A percentile compares a stretch with the other conserved stretches of the same genome.
Evolutionary conservation across 1,140 invertebrate genomes (phyloP).

Genomic region (Macrotrachela quadricornifera): DNA sequence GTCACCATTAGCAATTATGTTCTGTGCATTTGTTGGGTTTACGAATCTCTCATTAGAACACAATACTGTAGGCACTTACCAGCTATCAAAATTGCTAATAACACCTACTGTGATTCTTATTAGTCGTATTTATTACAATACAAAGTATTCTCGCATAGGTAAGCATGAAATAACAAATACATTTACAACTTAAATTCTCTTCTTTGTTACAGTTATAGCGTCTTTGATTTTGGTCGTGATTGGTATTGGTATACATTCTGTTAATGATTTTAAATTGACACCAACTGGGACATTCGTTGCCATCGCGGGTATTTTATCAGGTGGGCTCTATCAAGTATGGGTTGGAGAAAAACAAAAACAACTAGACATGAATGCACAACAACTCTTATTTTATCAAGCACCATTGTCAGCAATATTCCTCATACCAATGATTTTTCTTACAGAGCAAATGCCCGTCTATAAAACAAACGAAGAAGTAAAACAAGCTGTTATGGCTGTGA

Average conservation of each 20-base stretch:
- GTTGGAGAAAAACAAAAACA: slow-evolving; percentile 41
- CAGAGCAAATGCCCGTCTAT: slow-evolving; percentile 21
- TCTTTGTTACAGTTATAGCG: too few species aligned
- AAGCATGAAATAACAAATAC: too few species aligned
- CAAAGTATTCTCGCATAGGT: slow-evolving; percentile 25
- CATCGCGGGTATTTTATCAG: slow-evolving; percentile 35
- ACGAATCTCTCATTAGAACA: slow-evolving; percentile 40
- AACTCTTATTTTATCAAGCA: slow-evolving; percentile 41
- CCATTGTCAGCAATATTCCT: slow-evolving; percentile 38
- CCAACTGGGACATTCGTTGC: slow-evolving; percentile 37
- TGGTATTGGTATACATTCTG: slow-evolving; percentile 39
- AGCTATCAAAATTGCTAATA: slow-evolving; percentile 40
- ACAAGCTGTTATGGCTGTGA: slow-evolving; percentile 20
- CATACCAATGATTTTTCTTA: slow-evolving; percentile 32
- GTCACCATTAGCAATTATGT: slow-evolving; percentile 36
- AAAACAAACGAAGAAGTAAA: slow-evolving; percentile 17
- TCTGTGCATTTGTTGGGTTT: slow-evolving; percentile 42
- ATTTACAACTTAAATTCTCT: too few species aligned
- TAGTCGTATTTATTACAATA: slow-evolving; percentile 36
- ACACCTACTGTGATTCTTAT: slow-evolving; percentile 40
- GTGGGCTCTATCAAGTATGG: slow-evolving; percentile 42
- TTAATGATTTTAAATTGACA: slow-evolving; percentile 41
- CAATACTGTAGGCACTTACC: slow-evolving; percentile 42
- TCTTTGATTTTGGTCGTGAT: slow-evolving; percentile 34
- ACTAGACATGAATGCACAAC: slow-evolving; percentile 42